phyloP scores from a whole-genome alignment of 2,888 invertebrate species.

The Spialia ferax region DNA sequence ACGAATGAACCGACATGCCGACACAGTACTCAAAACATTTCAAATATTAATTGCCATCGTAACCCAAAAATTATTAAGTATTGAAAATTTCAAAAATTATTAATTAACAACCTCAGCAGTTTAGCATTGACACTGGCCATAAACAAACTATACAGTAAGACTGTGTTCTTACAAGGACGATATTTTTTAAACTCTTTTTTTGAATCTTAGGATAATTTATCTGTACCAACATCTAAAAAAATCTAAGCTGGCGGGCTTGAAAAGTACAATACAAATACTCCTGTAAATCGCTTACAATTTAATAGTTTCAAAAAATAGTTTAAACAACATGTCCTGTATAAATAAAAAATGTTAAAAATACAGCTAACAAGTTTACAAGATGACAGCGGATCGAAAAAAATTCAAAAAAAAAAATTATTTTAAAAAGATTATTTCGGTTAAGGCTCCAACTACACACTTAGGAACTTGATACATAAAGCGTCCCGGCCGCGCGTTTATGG shows the following conservation, averaged over 20 bases:
- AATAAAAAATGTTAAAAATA: slow-evolving; percentile 47
- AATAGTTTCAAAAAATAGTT: slow-evolving; percentile 44
- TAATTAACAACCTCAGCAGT: slow-evolving; percentile 31
- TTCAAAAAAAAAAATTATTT: too few relatives aligned
- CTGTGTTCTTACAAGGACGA: slow-evolving; percentile 41
- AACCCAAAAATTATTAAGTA: slow-evolving; percentile 40
- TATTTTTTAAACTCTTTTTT: slow-evolving; percentile 31
- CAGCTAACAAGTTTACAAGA: slow-evolving; percentile 28
- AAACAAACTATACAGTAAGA: slow-evolving; percentile 42
- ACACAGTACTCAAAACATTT: slow-evolving; percentile 2
- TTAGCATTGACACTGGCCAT: slow-evolving; percentile 46
- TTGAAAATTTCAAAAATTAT: neutral
- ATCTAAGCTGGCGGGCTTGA: slow-evolving; percentile 4
- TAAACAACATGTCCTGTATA: slow-evolving; percentile 45
- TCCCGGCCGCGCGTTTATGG: too few relatives aligned
- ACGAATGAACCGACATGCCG: slow-evolving; percentile 17
- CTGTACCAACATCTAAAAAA: neutral
- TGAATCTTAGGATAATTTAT: slow-evolving; percentile 9
- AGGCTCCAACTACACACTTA: slow-evolving; percentile 15
- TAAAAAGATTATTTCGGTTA: neutral
- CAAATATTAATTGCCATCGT: slow-evolving; percentile 36
- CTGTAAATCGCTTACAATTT: slow-evolving; percentile 18
- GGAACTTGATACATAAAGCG: too few relatives aligned
- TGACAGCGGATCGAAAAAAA: slow-evolving; percentile 2
- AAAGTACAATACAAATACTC: neutral